phyloP scores from a whole-genome alignment of 2,888 invertebrate species.

The Alcis repandata region DNA sequence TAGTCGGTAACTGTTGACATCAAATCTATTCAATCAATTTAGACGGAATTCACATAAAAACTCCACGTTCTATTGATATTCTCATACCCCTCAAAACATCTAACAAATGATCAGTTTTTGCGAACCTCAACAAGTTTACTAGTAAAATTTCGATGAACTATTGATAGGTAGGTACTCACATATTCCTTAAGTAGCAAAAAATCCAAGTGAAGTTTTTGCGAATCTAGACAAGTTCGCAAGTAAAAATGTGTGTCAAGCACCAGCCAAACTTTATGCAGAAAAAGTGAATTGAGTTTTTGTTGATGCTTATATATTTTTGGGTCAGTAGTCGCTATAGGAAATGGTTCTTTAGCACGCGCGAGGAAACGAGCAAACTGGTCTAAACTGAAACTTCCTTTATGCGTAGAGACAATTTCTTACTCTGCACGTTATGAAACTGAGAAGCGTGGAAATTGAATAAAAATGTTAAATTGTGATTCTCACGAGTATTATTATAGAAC shows the following conservation, averaged over 20 bases:
- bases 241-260: constrained; percentile 48
- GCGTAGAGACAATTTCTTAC: constrained; percentile 11
- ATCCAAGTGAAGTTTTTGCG: constrained; percentile 33
- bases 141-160: constrained; percentile 9
- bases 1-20: constrained; percentile 12
- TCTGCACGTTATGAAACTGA: background rate
- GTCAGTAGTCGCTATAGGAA: constrained; percentile 31
- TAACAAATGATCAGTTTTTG: constrained; percentile 28
- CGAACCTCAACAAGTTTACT: constrained; percentile 24
- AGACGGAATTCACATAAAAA: constrained; percentile 19
- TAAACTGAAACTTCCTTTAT: constrained; percentile 34
- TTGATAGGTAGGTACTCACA: constrained; percentile 4
- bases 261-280: constrained; percentile 39
- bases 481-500: no score
- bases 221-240: constrained; percentile 25
- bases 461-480: background rate
- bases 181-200: constrained; percentile 39
- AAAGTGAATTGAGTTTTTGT: constrained; percentile 40
- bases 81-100: constrained; percentile 38
- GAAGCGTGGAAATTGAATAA: constrained; percentile 2
- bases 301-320: constrained; percentile 29
- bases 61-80: constrained; percentile 6
- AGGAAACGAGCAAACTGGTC: constrained; percentile 26
- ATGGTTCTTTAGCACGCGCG: constrained; percentile 27
- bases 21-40: no score